Percentiles rank a stretch among this genome's conserved stretches.
phyloP scores from a whole-genome alignment of 37 sponge, comb jelly and placozoan species.

The Spongia lamella region DNA sequence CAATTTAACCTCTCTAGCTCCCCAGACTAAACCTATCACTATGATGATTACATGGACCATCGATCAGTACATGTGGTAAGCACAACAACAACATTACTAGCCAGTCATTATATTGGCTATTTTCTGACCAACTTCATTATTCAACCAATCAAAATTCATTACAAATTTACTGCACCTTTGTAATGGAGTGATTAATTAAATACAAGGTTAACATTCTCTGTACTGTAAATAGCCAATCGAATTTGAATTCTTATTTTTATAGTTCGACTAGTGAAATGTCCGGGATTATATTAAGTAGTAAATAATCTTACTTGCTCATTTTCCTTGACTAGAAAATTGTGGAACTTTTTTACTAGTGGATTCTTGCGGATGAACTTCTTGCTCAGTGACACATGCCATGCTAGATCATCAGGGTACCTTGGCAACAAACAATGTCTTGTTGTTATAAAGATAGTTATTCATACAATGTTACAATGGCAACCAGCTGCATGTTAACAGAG shows the following conservation, averaged over 20 bases:
- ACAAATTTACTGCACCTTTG: neutral
- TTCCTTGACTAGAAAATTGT: slow-evolving; percentile 88
- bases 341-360: slow-evolving; percentile 75
- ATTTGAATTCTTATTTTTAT: too few species aligned
- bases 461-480: too few species aligned
- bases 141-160: neutral
- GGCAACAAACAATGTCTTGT: neutral
- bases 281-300: neutral
- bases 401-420: slow-evolving; percentile 90
- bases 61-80: too few species aligned
- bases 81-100: too few species aligned
- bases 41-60: too few species aligned
- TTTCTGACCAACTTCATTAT: neutral
- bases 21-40: too few species aligned
- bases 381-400: slow-evolving; percentile 89
- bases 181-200: neutral
- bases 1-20: too few species aligned
- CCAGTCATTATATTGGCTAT: too few species aligned
- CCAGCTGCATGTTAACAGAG: too few species aligned
- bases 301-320: slow-evolving; percentile 73
- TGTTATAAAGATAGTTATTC: too few species aligned
- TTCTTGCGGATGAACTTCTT: slow-evolving; percentile 75
- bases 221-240: too few species aligned
- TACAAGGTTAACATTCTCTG: too few species aligned
- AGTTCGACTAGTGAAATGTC: neutral